Base-by-base conservation (phyloP, 1,140 invertebrate species). In the Zaprionus vittiger region DNA sequence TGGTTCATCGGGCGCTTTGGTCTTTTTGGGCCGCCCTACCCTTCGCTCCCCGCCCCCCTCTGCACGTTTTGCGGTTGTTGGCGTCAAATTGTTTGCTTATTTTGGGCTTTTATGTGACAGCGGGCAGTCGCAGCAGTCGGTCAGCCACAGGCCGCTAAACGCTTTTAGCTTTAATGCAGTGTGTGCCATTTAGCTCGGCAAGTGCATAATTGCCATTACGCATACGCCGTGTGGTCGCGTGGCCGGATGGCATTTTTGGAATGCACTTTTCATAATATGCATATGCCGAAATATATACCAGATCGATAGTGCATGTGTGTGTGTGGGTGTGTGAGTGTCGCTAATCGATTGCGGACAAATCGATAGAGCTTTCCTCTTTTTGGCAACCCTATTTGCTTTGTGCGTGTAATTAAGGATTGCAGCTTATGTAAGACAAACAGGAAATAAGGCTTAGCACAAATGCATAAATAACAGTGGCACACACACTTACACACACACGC, bases 61-160 rank as follows among this genome's bases (percentile, higher is more conserved):
- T 60, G 80, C 85, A 84, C 79, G 84, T 84, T 89, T 85, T 89
- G 85, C 72, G 84, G 85, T 89, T 85, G 81, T 66, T 84, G 76
- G 85, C 85, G 84, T 90, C 85, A 90, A 89, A 89, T 85, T 89
- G 85, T 90, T 86, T 89, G 85, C 85, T 84, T 90, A 79, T 87
- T 79, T 89, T 79, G 68, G 83, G 85, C 85, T 84, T 81, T 87
- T 52, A 70, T 80, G 71, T 89, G 85, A 90, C 84, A 87, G 84
- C 79, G 78, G 84, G 84, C 70, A 75, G 74, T 87, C 82, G 70
- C 84, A 87, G 81, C 72, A 79, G 75, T 78, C 69, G 81, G 84
- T 87, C 62, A 76, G 71, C 49, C 61, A 73, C 77, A 71, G 63
- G 68, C 78, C 70, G 62, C 84, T 89, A 87, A 87, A 83, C 85